Percentiles rank a stretch among this genome's conserved stretches.
These are phyloP conservation scores for Felis chaus DNA, from an alignment of 2,113 vertebrate genomes.

Conservation along the genomic window DNA sequence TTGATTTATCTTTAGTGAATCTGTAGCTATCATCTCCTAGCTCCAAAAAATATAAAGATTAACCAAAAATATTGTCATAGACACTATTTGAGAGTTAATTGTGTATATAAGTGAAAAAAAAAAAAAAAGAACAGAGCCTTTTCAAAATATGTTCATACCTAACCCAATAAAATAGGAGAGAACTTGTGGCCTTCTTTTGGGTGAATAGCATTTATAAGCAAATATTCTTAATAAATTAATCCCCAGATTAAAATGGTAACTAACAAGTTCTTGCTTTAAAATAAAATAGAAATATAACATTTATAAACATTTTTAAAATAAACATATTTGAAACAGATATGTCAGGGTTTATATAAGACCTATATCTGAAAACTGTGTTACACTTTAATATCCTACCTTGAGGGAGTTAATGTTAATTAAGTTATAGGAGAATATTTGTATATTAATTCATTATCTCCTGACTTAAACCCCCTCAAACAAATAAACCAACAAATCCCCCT, in stretches of 20 bases:
- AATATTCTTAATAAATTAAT: not conserved
- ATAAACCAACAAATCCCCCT: not conserved
- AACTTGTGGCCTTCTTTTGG: not conserved
- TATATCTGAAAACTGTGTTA: not conserved
- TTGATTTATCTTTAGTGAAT: not conserved
- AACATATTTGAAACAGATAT: not conserved
- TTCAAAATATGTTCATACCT: slow-evolving; percentile 33
- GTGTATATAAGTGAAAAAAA: slow-evolving; percentile 13
- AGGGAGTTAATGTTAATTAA: not conserved
- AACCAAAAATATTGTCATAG: slow-evolving; percentile 29
- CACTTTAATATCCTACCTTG: not conserved
- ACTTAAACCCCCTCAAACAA: not conserved
- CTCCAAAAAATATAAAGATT: not conserved
- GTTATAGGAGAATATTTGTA: not conserved
- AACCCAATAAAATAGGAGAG: not conserved
- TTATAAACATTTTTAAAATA: not conserved
- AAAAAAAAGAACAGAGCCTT: not conserved
- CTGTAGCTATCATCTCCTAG: not conserved
- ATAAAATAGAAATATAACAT: not conserved
- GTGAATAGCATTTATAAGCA: not conserved
- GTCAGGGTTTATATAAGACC: not conserved
- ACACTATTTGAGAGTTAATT: slow-evolving; percentile 45
- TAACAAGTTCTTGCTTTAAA: not conserved
- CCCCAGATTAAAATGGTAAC: not conserved
- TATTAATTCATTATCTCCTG: not conserved